Conservation (phyloP, 1,140 invertebrate species). For the Drosophila micromelanica region DNA sequence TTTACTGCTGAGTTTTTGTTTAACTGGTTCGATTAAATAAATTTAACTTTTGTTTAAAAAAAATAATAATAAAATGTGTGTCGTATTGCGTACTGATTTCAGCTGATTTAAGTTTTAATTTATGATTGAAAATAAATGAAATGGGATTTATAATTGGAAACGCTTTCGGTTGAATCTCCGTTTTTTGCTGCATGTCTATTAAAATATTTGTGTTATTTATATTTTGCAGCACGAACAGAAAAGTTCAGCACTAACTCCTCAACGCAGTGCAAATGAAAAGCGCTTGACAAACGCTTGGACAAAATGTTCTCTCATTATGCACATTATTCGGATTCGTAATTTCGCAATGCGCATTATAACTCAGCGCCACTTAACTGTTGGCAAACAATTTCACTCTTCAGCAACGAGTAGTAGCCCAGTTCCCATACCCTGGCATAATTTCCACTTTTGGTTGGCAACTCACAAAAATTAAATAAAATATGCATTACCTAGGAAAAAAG, state of each 20-base stretch:
- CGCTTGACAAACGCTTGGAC: conserved; percentile 21
- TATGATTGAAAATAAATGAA: too few relatives aligned
- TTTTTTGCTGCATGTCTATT: not conserved
- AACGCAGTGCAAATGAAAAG: conserved; percentile 9
- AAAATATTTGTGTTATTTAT: not conserved
- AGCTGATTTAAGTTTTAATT: too few relatives aligned
- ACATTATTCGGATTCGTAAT: conserved; percentile 33
- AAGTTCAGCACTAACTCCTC: conserved; percentile 1
- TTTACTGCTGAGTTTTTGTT: too few relatives aligned
- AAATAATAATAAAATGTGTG: too few relatives aligned
- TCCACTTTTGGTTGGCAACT: conserved; percentile 63
- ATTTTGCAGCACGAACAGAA: not conserved
- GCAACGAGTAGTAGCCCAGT: not conserved
- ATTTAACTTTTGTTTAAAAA: too few relatives aligned
- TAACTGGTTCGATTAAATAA: too few relatives aligned
- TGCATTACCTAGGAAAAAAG: conserved; percentile 69
- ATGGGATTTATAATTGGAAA: too few relatives aligned
- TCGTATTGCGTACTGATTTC: too few relatives aligned
- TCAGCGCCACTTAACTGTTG: conserved; percentile 72
- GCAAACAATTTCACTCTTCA: conserved; percentile 54
- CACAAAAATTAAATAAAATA: conserved; percentile 80
- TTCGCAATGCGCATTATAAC: conserved; percentile 50
- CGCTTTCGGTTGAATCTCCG: not conserved
- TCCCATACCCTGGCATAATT: conserved; percentile 36
- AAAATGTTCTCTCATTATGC: conserved; percentile 33